phyloP scores from a whole-genome alignment of 2,113 vertebrate genomes.

The Phalacrocorax brasilianus region DNA sequence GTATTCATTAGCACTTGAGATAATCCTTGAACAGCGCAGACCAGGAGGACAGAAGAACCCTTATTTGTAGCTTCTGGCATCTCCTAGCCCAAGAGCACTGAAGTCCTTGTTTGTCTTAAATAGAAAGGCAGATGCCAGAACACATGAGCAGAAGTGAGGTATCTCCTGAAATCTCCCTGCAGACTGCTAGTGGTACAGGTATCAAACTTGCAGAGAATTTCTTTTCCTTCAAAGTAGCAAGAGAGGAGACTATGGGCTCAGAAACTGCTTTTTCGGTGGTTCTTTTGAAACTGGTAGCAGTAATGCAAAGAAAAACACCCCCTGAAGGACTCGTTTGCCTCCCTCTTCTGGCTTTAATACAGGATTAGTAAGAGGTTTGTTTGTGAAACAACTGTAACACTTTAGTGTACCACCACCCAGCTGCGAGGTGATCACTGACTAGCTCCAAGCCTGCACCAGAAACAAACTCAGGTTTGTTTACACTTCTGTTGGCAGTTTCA shows the following conservation, averaged over 20 bases:
- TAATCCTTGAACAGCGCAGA: not conserved
- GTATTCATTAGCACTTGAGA: not conserved
- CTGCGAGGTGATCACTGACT: not conserved
- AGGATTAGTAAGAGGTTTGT: slow-evolving; percentile 38
- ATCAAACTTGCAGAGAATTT: not conserved
- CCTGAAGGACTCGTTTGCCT: slow-evolving; percentile 38
- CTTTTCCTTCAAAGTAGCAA: not conserved
- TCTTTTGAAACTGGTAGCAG: slow-evolving; percentile 26
- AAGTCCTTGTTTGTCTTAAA: not conserved
- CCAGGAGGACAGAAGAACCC: not conserved
- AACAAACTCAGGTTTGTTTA: slow-evolving; percentile 14
- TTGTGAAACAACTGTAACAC: slow-evolving; percentile 32
- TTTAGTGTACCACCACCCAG: slow-evolving; percentile 1
- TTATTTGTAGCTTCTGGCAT: not conserved
- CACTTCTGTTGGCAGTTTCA: slow-evolving; percentile 16
- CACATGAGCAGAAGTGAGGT: not conserved
- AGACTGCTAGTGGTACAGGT: not conserved
- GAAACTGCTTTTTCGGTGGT: not conserved
- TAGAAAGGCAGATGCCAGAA: not conserved
- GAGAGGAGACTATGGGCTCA: not conserved
- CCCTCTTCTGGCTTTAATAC: slow-evolving; percentile 25
- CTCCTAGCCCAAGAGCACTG: not conserved
- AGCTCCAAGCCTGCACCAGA: not conserved
- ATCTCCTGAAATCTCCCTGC: not conserved
- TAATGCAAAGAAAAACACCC: slow-evolving; percentile 1